Percentiles rank a stretch among this genome's conserved stretches.
Conservation (phyloP, 2,797 vertebrate species). For the Mus minutoides region DNA sequence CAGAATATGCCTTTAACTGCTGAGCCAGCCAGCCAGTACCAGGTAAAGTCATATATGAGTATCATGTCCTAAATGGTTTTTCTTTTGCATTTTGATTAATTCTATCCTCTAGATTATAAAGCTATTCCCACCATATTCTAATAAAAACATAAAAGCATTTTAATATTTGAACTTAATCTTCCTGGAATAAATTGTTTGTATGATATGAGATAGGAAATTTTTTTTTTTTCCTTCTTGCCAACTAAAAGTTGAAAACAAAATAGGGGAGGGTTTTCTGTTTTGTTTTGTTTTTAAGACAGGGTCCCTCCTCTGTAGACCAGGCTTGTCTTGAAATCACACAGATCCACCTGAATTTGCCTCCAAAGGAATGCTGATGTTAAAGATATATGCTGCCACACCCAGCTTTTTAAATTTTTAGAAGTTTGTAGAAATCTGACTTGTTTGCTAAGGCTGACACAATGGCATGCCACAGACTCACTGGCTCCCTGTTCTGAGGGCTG, state of each 20-base stretch:
- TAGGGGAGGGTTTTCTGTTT: neutral
- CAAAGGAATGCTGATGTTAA: neutral
- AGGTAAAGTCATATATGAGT: neutral
- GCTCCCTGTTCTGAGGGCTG: neutral
- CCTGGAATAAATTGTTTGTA: neutral
- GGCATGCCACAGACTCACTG: neutral
- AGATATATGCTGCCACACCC: neutral
- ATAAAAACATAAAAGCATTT: neutral
- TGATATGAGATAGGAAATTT: neutral
- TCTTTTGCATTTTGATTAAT: constrained; percentile 24
- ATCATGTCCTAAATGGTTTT: constrained; percentile 6
- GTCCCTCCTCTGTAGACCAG: neutral
- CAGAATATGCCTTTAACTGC: neutral
- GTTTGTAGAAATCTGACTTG: neutral
- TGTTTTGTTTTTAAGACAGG: neutral
- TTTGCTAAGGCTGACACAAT: neutral
- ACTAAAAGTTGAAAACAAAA: neutral
- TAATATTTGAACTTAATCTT: neutral
- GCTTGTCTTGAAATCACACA: neutral
- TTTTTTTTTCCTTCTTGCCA: neutral
- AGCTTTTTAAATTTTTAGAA: neutral
- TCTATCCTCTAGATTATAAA: neutral
- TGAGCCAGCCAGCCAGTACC: neutral
- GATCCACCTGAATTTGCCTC: neutral
- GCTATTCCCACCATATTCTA: neutral